Evolutionary conservation across 2,797 vertebrate species (phyloP).

Genomic region (Tauraco hartlaubi): DNA sequence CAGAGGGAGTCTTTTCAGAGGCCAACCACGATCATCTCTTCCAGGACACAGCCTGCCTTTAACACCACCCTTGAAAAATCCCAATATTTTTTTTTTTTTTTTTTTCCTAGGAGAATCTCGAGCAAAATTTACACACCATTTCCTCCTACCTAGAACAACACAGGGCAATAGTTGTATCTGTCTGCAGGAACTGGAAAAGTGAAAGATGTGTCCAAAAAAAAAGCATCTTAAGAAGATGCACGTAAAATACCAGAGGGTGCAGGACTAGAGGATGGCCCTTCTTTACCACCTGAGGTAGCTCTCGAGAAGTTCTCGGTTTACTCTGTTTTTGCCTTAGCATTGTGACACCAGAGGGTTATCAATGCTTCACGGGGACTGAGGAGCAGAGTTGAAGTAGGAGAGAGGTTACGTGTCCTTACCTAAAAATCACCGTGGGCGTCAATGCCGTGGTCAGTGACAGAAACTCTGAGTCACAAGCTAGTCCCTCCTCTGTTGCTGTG

Average conservation of each 20-base stretch:
- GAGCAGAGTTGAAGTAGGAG: neutral
- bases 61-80: neutral
- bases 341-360: neutral
- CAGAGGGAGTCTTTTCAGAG: neutral
- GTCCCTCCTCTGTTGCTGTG: neutral
- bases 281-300: conserved; percentile 19
- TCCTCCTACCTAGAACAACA: neutral
- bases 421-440: neutral
- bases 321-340: neutral
- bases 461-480: neutral
- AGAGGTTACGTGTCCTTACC: neutral
- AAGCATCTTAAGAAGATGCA: neutral
- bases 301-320: neutral
- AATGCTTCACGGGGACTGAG: neutral
- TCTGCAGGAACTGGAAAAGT: neutral
- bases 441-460: neutral
- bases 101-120: neutral
- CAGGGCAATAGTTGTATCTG: neutral
- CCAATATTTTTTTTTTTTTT: fast-evolving
- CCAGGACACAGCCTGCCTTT: neutral
- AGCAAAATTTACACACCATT: neutral
- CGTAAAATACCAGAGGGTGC: neutral
- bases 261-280: neutral
- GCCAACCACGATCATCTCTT: neutral
- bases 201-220: neutral